Percentiles rank a stretch among this genome's conserved stretches.
phyloP scores from a whole-genome alignment of 2,113 vertebrate genomes.

The Donacobius atricapilla region DNA sequence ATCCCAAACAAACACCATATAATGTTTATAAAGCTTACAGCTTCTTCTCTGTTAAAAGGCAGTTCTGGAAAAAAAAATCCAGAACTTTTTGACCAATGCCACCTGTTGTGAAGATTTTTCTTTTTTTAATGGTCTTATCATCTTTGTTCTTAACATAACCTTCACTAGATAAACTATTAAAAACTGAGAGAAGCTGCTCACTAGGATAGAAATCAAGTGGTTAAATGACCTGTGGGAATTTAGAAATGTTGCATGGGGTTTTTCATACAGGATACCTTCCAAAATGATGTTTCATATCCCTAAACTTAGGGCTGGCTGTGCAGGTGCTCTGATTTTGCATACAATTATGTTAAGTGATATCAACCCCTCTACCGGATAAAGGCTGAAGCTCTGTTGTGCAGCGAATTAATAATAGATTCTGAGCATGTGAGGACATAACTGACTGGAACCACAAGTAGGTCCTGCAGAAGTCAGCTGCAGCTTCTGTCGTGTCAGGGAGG shows the following conservation, averaged over 20 bases:
- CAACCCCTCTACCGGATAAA: neutral
- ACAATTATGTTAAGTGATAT: neutral
- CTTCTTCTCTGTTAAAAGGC: neutral
- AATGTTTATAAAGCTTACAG: neutral
- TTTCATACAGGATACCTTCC: neutral
- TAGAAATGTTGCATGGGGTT: neutral
- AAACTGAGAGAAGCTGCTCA: neutral
- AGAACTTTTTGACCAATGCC: neutral
- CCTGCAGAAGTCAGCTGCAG: neutral
- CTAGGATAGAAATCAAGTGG: neutral
- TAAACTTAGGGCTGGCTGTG: neutral
- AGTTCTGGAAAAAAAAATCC: neutral
- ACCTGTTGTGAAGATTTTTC: neutral
- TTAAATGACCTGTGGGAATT: neutral
- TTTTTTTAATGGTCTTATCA: neutral
- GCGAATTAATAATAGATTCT: neutral
- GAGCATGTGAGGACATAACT: neutral
- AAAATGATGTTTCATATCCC: neutral
- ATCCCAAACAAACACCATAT: neutral
- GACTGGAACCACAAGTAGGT: neutral
- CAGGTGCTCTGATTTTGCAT: neutral
- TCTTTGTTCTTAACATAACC: neutral
- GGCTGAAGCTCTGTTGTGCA: neutral
- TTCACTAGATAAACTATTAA: neutral
- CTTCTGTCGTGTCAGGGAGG: rapidly evolving